Evolutionary conservation across 37 sponge, comb jelly and placozoan species (phyloP).

Genomic region (Ianthella basta): DNA sequence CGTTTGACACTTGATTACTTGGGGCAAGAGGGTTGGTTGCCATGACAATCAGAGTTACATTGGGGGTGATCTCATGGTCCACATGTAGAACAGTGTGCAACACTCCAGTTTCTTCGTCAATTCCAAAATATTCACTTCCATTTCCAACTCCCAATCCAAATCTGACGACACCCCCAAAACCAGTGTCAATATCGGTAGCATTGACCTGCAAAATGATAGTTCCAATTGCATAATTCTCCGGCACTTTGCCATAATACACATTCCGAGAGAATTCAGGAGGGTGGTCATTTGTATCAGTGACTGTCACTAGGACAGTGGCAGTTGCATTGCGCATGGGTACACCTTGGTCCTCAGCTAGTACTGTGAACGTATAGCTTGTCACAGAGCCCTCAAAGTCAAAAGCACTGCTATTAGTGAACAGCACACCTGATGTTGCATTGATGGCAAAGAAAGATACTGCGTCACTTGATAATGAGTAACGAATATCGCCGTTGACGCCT

Average conservation of each 20-base stretch:
- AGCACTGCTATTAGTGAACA: not conserved
- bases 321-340: slow-evolving; percentile 35
- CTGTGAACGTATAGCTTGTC: slow-evolving; percentile 34
- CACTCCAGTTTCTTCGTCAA: slow-evolving; percentile 67
- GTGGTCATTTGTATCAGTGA: slow-evolving; percentile 72
- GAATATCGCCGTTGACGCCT: slow-evolving; percentile 47
- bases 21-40: slow-evolving; percentile 62
- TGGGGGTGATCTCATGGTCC: slow-evolving; percentile 46
- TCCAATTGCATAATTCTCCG: slow-evolving; percentile 70
- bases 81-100: slow-evolving; percentile 54
- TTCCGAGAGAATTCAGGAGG: slow-evolving; percentile 55
- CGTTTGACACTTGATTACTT: not conserved
- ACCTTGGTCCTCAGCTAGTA: slow-evolving; percentile 53
- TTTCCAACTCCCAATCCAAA: slow-evolving; percentile 20
- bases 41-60: slow-evolving; percentile 44
- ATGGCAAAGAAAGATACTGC: slow-evolving; percentile 29
- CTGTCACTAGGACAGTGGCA: slow-evolving; percentile 29
- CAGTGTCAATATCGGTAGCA: slow-evolving; percentile 63
- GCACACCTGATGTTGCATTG: slow-evolving; percentile 45
- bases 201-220: slow-evolving; percentile 49
- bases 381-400: slow-evolving; percentile 33
- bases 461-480: slow-evolving; percentile 16
- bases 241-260: slow-evolving; percentile 28
- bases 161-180: slow-evolving; percentile 8
- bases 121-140: slow-evolving; percentile 60